Evolutionary conservation across 2,888 invertebrate species (phyloP).

Genomic region (Rhogogaster chlorosoma): DNA sequence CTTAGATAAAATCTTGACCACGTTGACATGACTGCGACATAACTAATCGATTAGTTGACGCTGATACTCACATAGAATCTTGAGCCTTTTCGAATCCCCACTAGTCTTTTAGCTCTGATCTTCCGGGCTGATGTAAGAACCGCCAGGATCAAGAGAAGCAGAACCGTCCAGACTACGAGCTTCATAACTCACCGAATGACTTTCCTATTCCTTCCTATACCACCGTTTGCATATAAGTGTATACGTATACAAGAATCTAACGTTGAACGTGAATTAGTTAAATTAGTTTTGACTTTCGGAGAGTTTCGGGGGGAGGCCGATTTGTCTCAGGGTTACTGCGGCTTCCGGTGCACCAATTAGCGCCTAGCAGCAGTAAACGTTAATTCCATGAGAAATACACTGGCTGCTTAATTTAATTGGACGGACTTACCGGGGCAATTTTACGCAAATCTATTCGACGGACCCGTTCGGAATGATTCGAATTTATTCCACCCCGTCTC

Average conservation of each 20-base stretch:
- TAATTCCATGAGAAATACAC: conserved; percentile 62
- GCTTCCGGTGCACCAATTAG: conserved; percentile 62
- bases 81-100: conserved; percentile 73
- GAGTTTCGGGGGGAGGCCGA: conserved; percentile 25
- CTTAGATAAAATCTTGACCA: background rate
- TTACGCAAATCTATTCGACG: conserved; percentile 40
- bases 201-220: background rate
- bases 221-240: background rate
- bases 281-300: conserved; percentile 44
- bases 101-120: conserved; percentile 64
- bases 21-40: background rate
- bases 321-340: conserved; percentile 35
- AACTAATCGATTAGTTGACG: background rate
- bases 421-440: conserved; percentile 54
- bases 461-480: background rate
- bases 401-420: conserved; percentile 64
- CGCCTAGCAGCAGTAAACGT: conserved; percentile 58
- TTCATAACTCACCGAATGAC: conserved; percentile 59
- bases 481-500: conserved; percentile 33
- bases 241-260: background rate
- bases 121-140: conserved; percentile 56
- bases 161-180: conserved; percentile 59
- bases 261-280: conserved; percentile 25
- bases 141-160: conserved; percentile 62
- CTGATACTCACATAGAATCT: conserved; percentile 74